phyloP scores from a whole-genome alignment of 2,113 vertebrate species.

The Brachyhypopomus occidentalis region DNA sequence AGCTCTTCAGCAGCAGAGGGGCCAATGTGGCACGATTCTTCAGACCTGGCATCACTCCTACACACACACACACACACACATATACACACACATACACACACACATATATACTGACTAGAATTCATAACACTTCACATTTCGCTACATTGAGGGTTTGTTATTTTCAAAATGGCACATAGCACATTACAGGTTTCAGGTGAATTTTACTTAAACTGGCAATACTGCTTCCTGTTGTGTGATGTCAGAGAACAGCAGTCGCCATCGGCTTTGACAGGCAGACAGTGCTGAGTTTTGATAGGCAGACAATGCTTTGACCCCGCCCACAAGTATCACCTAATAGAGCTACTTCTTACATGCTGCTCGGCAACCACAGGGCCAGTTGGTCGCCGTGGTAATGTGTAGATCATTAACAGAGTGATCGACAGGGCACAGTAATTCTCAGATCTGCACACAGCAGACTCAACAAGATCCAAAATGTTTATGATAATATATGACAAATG shows the following conservation, averaged over 20 bases:
- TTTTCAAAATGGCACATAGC: not conserved
- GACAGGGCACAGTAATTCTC: conserved; percentile 28
- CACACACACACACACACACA: conserved; percentile 21
- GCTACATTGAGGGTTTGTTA: not conserved
- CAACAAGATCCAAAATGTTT: not conserved
- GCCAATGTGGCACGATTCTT: conserved; percentile 88
- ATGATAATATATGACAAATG: not conserved
- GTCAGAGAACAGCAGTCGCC: too few relatives aligned
- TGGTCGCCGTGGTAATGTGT: conserved; percentile 54
- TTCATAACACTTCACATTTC: not conserved
- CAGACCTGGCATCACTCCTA: conserved; percentile 86
- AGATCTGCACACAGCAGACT: not conserved
- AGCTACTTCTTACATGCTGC: conserved; percentile 47
- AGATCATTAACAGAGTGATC: conserved; percentile 72
- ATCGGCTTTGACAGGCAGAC: too few relatives aligned
- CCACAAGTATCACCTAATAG: too few relatives aligned
- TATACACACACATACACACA: not conserved
- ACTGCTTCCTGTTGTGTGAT: too few relatives aligned
- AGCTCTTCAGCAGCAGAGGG: conserved; percentile 87
- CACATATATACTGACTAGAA: not conserved
- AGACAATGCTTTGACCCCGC: too few relatives aligned
- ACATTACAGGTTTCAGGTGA: too few relatives aligned
- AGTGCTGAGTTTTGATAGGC: too few relatives aligned
- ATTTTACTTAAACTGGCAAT: too few relatives aligned
- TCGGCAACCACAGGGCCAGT: conserved; percentile 67